Base-by-base conservation (phyloP, 2,797 vertebrate species). In the Scolopax rusticola region DNA sequence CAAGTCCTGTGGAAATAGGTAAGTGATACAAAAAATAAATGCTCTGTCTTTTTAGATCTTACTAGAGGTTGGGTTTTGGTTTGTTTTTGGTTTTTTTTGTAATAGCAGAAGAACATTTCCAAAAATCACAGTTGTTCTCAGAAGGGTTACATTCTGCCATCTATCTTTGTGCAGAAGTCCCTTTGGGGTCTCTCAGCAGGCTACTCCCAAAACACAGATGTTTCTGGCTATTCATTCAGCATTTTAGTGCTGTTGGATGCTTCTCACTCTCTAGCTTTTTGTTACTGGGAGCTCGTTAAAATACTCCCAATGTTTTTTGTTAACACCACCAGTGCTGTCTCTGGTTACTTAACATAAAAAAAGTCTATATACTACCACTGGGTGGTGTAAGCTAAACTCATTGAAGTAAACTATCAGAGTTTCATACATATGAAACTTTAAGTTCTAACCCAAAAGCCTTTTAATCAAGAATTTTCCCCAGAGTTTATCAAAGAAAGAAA, bases 201-300 rank as follows among this genome's bases (percentile, higher is more conserved):
- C 90, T 89, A 40, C 69, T 95, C 88, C 84, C 92, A 93, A 93
- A 96, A 86, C 90, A 96, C 95, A 97, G 95, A 96, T 96, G 95
- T 96, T 96, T 91, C 70, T 95, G 77, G 73, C 69, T 88, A 28
- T 69, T 95, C 92, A 90, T 96, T 93, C 85, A 93, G 68, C 11
- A n/a, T 30, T 90, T 86, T 69, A 85, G 7, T 83, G 83, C 48
- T 84, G 67, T n/a, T 67, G 80, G 36, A 76, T 76, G 21, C 32
- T 82, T 87, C 68, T 64, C 65, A 21, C 63, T 84, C 47, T 36
- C 36, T 32, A 64, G 74, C 20, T 82, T 91, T 71, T 87, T 84
- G 30, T 84, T 89, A 50, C n/a, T 71, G 38, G 30, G 14, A 92
- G 56, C 47, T 83, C 84, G 38, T 77, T 75, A 81, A 94, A 89